Conservation (phyloP, 1,140 invertebrate genomes). For the Amyelois transitella region DNA sequence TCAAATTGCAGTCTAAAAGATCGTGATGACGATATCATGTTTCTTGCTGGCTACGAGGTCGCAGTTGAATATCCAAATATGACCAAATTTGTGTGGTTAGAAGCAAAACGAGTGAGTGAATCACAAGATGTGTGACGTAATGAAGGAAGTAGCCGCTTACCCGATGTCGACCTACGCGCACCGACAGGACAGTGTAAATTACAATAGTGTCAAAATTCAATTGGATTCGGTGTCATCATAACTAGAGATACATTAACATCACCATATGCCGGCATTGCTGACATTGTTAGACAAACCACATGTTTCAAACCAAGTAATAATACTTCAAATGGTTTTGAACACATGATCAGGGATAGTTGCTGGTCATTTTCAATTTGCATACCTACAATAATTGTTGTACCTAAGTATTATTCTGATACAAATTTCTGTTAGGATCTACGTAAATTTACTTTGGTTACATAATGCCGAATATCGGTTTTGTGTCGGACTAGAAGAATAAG, state of each 20-base stretch:
- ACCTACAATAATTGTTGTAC: no score
- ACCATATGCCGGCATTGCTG: not conserved
- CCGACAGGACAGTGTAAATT: constrained; percentile 33
- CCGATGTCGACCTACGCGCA: constrained; percentile 45
- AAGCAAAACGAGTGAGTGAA: constrained; percentile 38
- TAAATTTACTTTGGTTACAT: no score
- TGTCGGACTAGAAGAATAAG: no score
- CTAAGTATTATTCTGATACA: no score
- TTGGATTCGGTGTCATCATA: constrained; percentile 7
- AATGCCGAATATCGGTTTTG: no score
- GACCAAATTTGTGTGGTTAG: constrained; percentile 16
- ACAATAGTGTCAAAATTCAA: constrained; percentile 36
- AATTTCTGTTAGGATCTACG: no score
- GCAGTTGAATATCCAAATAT: constrained; percentile 22
- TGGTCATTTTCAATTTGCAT: no score
- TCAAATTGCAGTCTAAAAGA: not conserved
- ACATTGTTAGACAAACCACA: no score
- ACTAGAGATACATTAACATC: not conserved
- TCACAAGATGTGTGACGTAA: constrained; percentile 55
- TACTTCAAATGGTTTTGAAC: no score
- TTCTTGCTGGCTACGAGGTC: constrained; percentile 22
- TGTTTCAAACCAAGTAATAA: no score
- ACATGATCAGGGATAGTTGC: no score
- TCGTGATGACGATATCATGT: not conserved
- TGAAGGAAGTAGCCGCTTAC: constrained; percentile 64